Base-by-base conservation (phyloP, 2,113 vertebrate species). In the Thalassoma bifasciatum region DNA sequence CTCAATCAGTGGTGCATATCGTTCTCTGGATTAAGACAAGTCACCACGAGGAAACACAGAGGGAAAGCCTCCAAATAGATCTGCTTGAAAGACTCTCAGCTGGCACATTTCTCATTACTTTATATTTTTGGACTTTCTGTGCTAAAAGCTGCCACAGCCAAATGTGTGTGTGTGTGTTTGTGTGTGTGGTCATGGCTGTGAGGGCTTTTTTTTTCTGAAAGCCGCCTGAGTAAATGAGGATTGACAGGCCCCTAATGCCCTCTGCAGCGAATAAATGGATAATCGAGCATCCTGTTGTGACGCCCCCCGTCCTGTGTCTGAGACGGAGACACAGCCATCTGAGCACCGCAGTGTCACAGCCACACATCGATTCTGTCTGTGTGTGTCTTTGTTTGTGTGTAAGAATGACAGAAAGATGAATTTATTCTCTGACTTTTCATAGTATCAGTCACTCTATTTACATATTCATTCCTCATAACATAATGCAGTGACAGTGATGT, bases 191-290 rank as follows among this genome's bases (percentile, higher is more conserved):
- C 26, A 68, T 64, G 47, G 67, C 46, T 81, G n/a, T n/a, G 40
- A 22, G 40, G 51, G 61, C 40, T 30, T 24, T 65, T 49, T 30
- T 24, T 61, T 62, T 76, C 75, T 56, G 56, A 61, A 69, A 66
- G 70, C 68, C 36, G 75, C 60, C 38, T 16, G 82, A 52, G 34
- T 79, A 84, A 90, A 91, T 89, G 77, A 87, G 85, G 88, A 92
- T 75, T 91, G 90, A 90, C 89, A 81, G 83, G 86, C 60, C 81
- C 77, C 75, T 77, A 79, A 91, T 88, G 89, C 81, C 84, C 88
- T 87, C 77, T 86, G 86, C 81, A 72, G 88, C 56, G 63, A 90
- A 85, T 89, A 88, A 89, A 90, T 89, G 83, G 86, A 88, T 88
- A 85, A 88, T 90, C 56, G 78, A 88, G 72, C 85, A 87, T 86